Percentiles rank a stretch among this genome's conserved stretches.
phyloP scores from a whole-genome alignment of 2,797 vertebrate genomes.

The Megaceryle alcyon region DNA sequence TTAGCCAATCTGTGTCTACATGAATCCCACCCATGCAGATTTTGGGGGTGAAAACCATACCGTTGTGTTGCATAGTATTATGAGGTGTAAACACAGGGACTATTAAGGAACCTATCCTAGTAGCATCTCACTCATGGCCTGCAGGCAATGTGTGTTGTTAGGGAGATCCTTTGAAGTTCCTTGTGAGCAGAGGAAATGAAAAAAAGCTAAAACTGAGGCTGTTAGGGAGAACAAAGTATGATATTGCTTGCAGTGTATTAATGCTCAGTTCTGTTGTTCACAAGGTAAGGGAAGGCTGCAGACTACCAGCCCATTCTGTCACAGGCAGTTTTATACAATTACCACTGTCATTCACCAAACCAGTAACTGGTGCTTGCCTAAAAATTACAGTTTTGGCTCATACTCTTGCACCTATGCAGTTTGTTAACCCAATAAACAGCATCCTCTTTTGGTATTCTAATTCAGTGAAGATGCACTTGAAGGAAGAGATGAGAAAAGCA shows the following conservation, averaged over 20 bases:
- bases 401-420: not conserved
- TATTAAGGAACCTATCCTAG: not conserved
- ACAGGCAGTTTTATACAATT: not conserved
- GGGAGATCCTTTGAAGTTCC: not conserved
- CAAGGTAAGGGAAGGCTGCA: not conserved
- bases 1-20: not conserved
- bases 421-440: not conserved
- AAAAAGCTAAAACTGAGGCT: not conserved
- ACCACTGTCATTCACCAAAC: not conserved
- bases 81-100: not conserved
- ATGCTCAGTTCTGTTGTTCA: not conserved
- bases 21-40: not conserved
- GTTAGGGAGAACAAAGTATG: not conserved
- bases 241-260: not conserved
- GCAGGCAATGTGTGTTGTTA: not conserved
- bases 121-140: not conserved
- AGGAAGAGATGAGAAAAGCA: not conserved
- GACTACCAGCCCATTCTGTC: not conserved
- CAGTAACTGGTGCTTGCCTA: not conserved
- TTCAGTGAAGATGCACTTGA: not conserved
- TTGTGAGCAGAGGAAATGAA: not conserved
- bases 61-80: not conserved
- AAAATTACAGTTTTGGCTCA: not conserved
- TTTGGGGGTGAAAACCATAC: not conserved
- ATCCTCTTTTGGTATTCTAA: not conserved